Conservation (phyloP, 2,888 invertebrate species). For the Perizoma affinitatum region DNA sequence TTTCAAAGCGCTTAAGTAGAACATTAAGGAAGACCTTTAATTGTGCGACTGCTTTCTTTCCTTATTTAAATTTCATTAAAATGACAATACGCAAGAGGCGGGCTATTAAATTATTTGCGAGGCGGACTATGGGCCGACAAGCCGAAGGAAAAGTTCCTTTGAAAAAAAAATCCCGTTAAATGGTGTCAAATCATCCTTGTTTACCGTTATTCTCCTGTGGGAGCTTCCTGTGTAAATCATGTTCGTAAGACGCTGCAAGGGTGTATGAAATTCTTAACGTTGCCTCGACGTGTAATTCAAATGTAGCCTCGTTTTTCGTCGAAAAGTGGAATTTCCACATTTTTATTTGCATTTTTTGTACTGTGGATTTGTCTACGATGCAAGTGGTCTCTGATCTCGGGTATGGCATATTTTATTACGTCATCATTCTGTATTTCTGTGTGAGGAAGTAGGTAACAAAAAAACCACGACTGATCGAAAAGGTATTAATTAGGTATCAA, state of each 20-base stretch:
- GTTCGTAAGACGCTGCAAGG: conserved; percentile 51
- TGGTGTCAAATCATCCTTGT: conserved; percentile 66
- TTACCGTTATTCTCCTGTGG: conserved; percentile 50
- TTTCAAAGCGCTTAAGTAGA: conserved; percentile 61
- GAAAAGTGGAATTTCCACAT: conserved; percentile 47
- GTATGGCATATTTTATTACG: conserved; percentile 22
- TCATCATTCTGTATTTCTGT: not conserved
- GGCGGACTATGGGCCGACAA: conserved; percentile 30
- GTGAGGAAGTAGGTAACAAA: no score
- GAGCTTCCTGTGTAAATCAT: conserved; percentile 59
- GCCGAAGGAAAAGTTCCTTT: conserved; percentile 44
- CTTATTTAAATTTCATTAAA: conserved; percentile 76
- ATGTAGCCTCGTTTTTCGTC: conserved; percentile 46
- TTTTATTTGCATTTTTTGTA: conserved; percentile 29
- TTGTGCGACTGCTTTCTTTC: conserved; percentile 72
- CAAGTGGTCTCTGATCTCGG: conserved; percentile 16
- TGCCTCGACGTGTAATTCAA: conserved; percentile 49
- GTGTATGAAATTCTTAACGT: conserved; percentile 44
- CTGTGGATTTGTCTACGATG: conserved; percentile 26
- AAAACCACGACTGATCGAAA: no score
- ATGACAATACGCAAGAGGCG: conserved; percentile 72
- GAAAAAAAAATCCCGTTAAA: conserved; percentile 55
- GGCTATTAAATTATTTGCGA: conserved; percentile 72
- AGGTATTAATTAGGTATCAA: no score
- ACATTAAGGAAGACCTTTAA: conserved; percentile 69